Evolutionary conservation across 2,888 invertebrate species (phyloP), one percentile per base, ranked within the genome.

Genomic region (Bugulina stolonifera): DNA sequence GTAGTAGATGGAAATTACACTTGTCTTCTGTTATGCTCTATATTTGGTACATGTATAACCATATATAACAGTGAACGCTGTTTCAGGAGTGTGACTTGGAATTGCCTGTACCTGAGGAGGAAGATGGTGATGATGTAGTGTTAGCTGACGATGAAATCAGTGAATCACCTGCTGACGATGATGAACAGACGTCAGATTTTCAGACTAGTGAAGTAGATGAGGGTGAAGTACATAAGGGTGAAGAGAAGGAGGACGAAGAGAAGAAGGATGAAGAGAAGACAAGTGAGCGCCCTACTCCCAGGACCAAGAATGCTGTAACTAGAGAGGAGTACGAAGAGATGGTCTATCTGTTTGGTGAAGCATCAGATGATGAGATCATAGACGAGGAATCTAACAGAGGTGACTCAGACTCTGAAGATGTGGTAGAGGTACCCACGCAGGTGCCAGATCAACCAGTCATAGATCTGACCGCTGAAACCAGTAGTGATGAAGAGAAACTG

Each of bases 291-390:
- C 43, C 18, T 10, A 18, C 18, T 43, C 43, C 5, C 5, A 43
- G 18, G 10, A 64, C 64, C 64, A 32, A 32, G 23, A 18, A 25
- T 5, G 23, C 14, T 5, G 18, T 64, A 2, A 25, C 64, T 34
- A 64, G 32, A 64, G 27, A 32, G 14, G 64, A 32, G 27, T 27
- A 34, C 10, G 27, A 27, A 64, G 64, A 64, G 34, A 29, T 64
- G 25, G 2, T 34, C 3, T 2, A 22, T 34, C 3, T 64, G 64
- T 64, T 64, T 64, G 64, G 64, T n/a, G 64, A 64, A 18, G 64
- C 64, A 2, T 64, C 64, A 3, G 64, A 64, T 34, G 64, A 64
- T 25, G 64, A 64, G 64, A 32, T 64, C 25, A 43, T 43, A 3
- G 43, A 43, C 5, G 64, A 64, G 10, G 34, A 2, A 27, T 23